Evolutionary conservation across 2,113 vertebrate genomes (phyloP).

Genomic region (Nothobranchius kuhntae): DNA sequence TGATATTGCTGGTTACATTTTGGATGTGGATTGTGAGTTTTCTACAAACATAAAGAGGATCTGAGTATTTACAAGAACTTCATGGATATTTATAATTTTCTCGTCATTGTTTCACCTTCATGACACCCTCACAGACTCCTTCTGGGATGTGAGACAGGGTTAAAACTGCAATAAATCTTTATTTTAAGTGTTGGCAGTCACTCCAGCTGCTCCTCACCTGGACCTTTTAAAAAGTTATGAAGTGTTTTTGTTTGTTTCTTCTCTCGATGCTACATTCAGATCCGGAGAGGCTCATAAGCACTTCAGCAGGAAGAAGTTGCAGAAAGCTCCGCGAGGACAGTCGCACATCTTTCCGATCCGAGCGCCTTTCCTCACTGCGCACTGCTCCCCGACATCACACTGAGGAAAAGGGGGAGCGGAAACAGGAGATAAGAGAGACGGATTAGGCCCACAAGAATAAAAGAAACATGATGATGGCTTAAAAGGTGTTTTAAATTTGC

Average conservation of each 20-base stretch:
- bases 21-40: conserved; percentile 19
- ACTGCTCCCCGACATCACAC: conserved; percentile 80
- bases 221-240: conserved; percentile 37
- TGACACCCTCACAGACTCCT: conserved; percentile 7
- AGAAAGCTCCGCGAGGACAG: conserved; percentile 75
- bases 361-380: conserved; percentile 80
- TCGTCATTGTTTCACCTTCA: not conserved
- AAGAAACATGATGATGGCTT: not conserved
- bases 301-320: conserved; percentile 83
- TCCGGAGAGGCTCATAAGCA: conserved; percentile 73
- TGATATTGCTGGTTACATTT: conserved; percentile 19
- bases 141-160: not conserved
- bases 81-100: not conserved
- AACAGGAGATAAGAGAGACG: not conserved
- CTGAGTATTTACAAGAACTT: conserved; percentile 37
- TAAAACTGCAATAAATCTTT: conserved; percentile 10
- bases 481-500: not conserved
- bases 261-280: conserved; percentile 32
- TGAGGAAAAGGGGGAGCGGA: conserved; percentile 32
- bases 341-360: conserved; percentile 82
- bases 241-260: conserved; percentile 2
- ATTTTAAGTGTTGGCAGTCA: conserved; percentile 25
- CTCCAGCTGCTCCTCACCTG: conserved; percentile 33
- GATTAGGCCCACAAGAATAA: not conserved
- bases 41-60: conserved; percentile 23